Conservation (phyloP, 2,113 vertebrate species). For the Eubucco bourcierii region DNA sequence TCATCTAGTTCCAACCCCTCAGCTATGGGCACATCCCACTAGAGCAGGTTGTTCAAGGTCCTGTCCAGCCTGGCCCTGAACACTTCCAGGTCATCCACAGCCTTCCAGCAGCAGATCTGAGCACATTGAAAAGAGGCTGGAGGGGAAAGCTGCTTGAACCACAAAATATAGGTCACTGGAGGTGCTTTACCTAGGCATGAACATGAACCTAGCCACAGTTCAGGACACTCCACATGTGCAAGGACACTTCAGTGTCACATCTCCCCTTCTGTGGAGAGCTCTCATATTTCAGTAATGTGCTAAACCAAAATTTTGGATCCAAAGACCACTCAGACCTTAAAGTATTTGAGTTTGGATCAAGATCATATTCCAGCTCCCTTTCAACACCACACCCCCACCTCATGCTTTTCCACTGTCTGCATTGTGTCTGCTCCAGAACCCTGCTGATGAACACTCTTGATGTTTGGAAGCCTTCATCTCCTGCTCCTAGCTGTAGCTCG, state of each 20-base stretch:
- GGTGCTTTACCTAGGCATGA: not conserved
- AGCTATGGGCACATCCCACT: too few species aligned
- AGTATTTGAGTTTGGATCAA: not conserved
- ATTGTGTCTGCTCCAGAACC: not conserved
- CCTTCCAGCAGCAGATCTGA: not conserved
- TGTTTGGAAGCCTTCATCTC: not conserved
- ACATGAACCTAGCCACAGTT: not conserved
- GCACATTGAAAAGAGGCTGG: not conserved
- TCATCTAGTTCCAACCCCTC: too few species aligned
- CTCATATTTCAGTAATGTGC: not conserved
- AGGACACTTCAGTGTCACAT: not conserved
- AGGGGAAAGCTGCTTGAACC: not conserved
- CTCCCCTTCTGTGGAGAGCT: not conserved
- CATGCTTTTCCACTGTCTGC: not conserved
- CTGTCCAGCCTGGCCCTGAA: too few species aligned
- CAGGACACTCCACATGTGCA: fast-evolving
- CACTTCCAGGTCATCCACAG: too few species aligned
- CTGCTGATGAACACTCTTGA: not conserved
- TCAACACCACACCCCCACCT: not conserved
- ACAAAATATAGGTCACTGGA: not conserved
- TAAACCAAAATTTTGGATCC: not conserved
- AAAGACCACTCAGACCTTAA: not conserved
- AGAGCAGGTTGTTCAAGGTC: too few species aligned
- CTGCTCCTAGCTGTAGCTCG: not conserved
- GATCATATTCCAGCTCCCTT: not conserved